A percentile compares a stretch with the other conserved stretches of the same genome.
phyloP scores from a whole-genome alignment of 2,888 invertebrate genomes.

The Chloroclystis v-ata region DNA sequence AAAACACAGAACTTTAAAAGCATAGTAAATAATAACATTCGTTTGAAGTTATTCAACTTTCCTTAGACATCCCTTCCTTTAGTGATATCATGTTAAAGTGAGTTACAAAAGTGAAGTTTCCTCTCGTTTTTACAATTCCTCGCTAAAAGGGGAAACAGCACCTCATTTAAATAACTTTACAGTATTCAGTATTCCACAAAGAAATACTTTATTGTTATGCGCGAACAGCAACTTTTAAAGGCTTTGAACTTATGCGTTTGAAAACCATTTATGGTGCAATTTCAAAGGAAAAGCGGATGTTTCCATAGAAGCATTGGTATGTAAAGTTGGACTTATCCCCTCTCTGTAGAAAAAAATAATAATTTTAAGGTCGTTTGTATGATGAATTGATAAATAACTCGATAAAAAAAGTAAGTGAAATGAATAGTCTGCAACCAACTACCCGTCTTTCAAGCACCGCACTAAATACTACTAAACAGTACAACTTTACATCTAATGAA shows the following conservation, averaged over 20 bases:
- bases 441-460: constrained; percentile 2
- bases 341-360: no score
- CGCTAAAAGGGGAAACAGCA: constrained; percentile 1
- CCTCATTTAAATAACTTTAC: constrained; percentile 27
- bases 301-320: no score
- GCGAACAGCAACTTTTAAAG: constrained; percentile 31
- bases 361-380: no score
- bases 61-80: no score
- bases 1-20: no score
- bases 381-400: no score
- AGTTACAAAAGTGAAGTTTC: constrained; percentile 3
- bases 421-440: not conserved
- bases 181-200: constrained; percentile 29
- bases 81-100: not conserved
- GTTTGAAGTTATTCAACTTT: no score
- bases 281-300: constrained; percentile 3
- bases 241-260: constrained; percentile 31
- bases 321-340: no score
- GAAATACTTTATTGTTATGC: constrained; percentile 39
- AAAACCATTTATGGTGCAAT: constrained; percentile 18
- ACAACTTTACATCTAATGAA: constrained; percentile 13
- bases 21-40: no score
- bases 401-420: no score
- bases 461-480: constrained; percentile 15
- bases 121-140: constrained; percentile 3